A percentile compares a stretch with the other conserved stretches of the same genome.
These are phyloP conservation scores for Luperina nickerlii DNA, from an alignment of 2,888 invertebrate genomes.

Conservation along the genomic window DNA sequence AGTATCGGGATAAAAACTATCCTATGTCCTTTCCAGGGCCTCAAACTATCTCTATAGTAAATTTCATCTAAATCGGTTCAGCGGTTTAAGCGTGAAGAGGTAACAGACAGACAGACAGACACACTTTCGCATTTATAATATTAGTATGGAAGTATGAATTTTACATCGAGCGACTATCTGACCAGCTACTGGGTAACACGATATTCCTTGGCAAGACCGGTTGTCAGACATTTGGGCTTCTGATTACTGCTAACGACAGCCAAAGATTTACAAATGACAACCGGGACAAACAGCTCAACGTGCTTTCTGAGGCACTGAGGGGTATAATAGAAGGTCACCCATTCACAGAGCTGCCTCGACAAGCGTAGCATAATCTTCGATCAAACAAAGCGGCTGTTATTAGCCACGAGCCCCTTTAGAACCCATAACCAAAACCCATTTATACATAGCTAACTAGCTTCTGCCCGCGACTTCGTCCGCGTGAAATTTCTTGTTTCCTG, in stretches of 20 bases:
- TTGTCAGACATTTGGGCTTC: not conserved
- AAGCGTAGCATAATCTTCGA: not conserved
- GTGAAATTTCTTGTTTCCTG: too few species aligned
- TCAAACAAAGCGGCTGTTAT: not conserved
- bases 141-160: not conserved
- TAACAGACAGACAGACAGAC: too few species aligned
- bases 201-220: not conserved
- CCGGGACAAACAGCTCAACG: not conserved
- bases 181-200: not conserved
- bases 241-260: not conserved
- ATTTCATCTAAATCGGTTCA: too few species aligned
- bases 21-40: too few species aligned
- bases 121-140: too few species aligned
- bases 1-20: too few species aligned
- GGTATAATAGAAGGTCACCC: not conserved
- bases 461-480: too few species aligned
- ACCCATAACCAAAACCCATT: too few species aligned
- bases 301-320: too few species aligned
- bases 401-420: not conserved
- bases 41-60: too few species aligned
- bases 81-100: too few species aligned
- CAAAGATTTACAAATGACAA: not conserved
- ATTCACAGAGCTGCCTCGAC: not conserved
- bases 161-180: not conserved
- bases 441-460: too few species aligned